phyloP scores from a whole-genome alignment of 2,888 invertebrate species.

The Tiliacea citrago region DNA sequence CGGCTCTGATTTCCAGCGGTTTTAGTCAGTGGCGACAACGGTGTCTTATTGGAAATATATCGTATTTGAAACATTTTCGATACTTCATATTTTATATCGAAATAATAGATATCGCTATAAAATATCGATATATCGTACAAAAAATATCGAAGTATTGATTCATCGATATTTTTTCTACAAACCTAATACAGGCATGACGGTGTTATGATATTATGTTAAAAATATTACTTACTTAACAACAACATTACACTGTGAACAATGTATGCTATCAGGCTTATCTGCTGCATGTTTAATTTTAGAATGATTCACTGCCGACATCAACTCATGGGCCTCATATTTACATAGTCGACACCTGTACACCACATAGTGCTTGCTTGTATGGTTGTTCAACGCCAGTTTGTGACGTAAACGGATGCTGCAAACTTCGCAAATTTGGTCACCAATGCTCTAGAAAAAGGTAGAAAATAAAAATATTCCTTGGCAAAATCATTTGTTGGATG shows the following conservation, averaged over 20 bases:
- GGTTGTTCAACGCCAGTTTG: conserved; percentile 51
- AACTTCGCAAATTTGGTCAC: conserved; percentile 69
- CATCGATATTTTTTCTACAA: too few species aligned
- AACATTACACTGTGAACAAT: conserved; percentile 73
- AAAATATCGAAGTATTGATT: too few species aligned
- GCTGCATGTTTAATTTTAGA: conserved; percentile 70
- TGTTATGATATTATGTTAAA: too few species aligned
- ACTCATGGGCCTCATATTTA: conserved; percentile 65
- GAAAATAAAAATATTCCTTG: not conserved
- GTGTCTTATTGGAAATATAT: too few species aligned
- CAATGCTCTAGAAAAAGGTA: conserved; percentile 69
- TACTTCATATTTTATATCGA: too few species aligned
- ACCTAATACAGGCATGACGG: too few species aligned
- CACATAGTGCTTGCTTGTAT: conserved; percentile 70
- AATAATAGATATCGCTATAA: too few species aligned
- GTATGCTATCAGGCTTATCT: conserved; percentile 69
- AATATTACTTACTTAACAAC: conserved; percentile 67
- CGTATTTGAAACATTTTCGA: too few species aligned
- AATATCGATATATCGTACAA: too few species aligned
- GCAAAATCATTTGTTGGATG: not conserved
- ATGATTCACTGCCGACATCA: conserved; percentile 69
- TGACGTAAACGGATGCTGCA: conserved; percentile 70
- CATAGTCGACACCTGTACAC: conserved; percentile 75
- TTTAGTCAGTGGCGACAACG: too few species aligned
- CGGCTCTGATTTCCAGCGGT: too few species aligned